Evolutionary conservation across 2,888 invertebrate genomes (phyloP).

Genomic region (Eumacrocentrus americanus): DNA sequence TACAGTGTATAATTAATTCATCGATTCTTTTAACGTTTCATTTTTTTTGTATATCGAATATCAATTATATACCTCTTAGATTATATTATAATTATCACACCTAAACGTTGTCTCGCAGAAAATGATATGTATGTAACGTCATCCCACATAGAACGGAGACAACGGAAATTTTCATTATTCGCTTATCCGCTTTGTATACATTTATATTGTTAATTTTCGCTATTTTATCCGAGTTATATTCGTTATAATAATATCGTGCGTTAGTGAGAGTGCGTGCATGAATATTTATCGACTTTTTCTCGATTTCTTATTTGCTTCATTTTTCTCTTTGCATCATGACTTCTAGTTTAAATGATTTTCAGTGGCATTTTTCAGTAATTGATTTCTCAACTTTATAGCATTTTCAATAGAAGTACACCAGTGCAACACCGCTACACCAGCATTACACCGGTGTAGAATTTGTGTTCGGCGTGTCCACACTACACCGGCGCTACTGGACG

Average conservation of each 20-base stretch:
- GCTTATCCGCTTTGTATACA: neutral
- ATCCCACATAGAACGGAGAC: conserved; percentile 22
- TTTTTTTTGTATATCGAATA: conserved; percentile 23
- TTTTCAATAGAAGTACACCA: no score
- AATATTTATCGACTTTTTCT: conserved; percentile 1
- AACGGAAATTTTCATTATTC: neutral
- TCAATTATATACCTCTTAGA: conserved; percentile 28
- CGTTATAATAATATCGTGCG: conserved; percentile 24
- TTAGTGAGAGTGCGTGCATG: conserved; percentile 31
- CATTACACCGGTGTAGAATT: no score
- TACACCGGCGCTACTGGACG: no score
- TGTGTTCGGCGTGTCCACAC: no score
- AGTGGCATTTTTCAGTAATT: neutral
- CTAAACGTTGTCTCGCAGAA: conserved; percentile 52
- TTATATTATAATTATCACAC: conserved; percentile 46
- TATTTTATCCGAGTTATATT: no score
- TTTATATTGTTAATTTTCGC: no score
- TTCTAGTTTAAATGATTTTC: no score
- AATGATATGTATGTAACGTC: conserved; percentile 59
- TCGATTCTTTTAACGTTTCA: conserved; percentile 33
- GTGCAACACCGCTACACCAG: no score
- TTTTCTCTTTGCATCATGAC: neutral
- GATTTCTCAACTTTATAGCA: no score
- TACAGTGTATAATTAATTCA: conserved; percentile 34
- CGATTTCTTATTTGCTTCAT: conserved; percentile 3